Conservation (phyloP, 2,113 vertebrate species). For the Cyrtonyx montezumae region DNA sequence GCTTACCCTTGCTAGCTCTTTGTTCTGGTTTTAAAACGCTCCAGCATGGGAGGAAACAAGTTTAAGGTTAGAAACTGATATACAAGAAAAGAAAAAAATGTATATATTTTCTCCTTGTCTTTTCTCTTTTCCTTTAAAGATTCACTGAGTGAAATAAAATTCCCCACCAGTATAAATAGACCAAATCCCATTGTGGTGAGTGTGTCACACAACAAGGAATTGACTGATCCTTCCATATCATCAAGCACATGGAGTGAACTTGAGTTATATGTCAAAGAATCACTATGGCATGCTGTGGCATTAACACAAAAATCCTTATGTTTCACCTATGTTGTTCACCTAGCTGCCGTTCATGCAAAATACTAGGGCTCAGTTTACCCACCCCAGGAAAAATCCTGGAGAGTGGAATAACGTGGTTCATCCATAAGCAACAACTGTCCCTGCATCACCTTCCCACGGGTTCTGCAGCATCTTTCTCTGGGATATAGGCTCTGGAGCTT, state of each 20-base stretch:
- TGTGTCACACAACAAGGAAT: background rate
- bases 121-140: background rate
- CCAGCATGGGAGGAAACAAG: background rate
- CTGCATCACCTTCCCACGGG: background rate
- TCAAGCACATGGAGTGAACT: background rate
- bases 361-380: background rate
- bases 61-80: background rate
- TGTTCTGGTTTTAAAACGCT: conserved; percentile 45
- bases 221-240: background rate
- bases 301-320: background rate
- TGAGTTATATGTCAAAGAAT: background rate
- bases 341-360: background rate
- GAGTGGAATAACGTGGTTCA: background rate
- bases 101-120: background rate
- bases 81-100: background rate
- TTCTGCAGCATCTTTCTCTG: background rate
- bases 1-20: conserved; percentile 27
- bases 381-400: background rate
- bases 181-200: background rate
- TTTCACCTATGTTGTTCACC: accelerated
- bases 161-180: background rate
- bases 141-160: background rate
- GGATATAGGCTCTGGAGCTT: background rate
- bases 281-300: background rate
- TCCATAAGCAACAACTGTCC: background rate